phyloP scores from a whole-genome alignment of 1,140 invertebrate species.

The Helicoverpa armigera region DNA sequence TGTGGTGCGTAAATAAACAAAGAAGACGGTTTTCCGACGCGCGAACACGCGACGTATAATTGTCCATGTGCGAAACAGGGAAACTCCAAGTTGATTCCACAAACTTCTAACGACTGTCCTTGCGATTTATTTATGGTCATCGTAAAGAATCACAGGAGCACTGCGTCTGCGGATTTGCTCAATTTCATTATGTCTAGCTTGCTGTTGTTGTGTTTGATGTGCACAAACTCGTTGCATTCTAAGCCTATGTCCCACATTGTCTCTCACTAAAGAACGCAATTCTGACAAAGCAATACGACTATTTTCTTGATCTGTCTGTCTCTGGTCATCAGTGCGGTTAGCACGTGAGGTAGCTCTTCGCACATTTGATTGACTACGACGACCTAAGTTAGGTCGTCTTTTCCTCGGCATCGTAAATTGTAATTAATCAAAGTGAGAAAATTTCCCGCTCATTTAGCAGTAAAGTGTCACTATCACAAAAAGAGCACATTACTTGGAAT shows the following conservation, averaged over 20 bases:
- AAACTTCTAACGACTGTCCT: slow-evolving; percentile 47
- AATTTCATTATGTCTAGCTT: slow-evolving; percentile 62
- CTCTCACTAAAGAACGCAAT: slow-evolving; percentile 63
- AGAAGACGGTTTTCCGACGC: slow-evolving; percentile 44
- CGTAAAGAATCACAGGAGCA: slow-evolving; percentile 52
- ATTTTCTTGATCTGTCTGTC: slow-evolving; percentile 59
- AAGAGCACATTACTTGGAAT: slow-evolving; percentile 55
- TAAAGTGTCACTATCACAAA: slow-evolving; percentile 58
- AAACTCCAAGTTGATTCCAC: slow-evolving; percentile 23
- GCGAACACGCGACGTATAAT: too few relatives aligned
- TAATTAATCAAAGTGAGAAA: slow-evolving; percentile 58
- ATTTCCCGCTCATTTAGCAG: slow-evolving; percentile 53
- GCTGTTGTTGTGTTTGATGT: slow-evolving; percentile 66
- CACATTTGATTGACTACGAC: slow-evolving; percentile 62
- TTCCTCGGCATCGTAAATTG: slow-evolving; percentile 62
- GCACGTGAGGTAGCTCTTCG: slow-evolving; percentile 61
- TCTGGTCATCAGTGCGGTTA: slow-evolving; percentile 63
- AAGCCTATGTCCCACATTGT: slow-evolving; percentile 67
- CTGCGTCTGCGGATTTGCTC: slow-evolving; percentile 59
- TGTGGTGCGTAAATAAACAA: slow-evolving; percentile 45
- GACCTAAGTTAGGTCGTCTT: slow-evolving; percentile 65
- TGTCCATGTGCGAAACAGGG: slow-evolving; percentile 24
- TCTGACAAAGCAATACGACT: slow-evolving; percentile 61
- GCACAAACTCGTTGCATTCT: slow-evolving; percentile 70
- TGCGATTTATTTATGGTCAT: slow-evolving; percentile 54